These are phyloP conservation scores for Catagonus wagneri DNA, from an alignment of 2,113 vertebrate genomes.

Conservation along the genomic window DNA sequence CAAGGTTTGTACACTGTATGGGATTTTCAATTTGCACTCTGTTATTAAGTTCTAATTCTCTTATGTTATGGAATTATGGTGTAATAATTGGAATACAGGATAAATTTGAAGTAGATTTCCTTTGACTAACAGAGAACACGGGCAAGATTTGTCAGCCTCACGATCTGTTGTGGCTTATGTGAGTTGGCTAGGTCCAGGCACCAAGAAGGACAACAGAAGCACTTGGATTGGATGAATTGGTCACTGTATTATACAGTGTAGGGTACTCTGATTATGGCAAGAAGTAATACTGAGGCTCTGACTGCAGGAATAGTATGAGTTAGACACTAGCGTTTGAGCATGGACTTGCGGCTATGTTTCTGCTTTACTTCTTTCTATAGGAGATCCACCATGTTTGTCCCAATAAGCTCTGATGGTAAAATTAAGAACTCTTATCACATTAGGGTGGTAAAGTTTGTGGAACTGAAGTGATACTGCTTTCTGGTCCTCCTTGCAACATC, in stretches of 20 bases:
- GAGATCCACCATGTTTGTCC: not conserved
- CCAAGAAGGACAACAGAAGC: not conserved
- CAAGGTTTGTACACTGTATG: not conserved
- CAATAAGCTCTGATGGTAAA: not conserved
- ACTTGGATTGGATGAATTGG: not conserved
- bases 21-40: not conserved
- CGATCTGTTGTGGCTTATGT: not conserved
- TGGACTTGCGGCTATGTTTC: not conserved
- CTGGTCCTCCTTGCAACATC: not conserved
- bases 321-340: not conserved
- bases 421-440: not conserved
- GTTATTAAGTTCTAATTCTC: not conserved
- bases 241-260: not conserved
- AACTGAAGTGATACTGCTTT: not conserved
- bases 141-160: not conserved
- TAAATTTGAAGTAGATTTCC: not conserved
- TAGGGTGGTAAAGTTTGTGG: not conserved
- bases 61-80: not conserved
- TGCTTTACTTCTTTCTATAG: not conserved
- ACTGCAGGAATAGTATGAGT: not conserved
- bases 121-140: not conserved
- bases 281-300: not conserved
- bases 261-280: not conserved
- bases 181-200: not conserved
- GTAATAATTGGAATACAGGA: not conserved